Evolutionary conservation across 1,140 invertebrate genomes (phyloP).

Genomic region (Cherax destructor): DNA sequence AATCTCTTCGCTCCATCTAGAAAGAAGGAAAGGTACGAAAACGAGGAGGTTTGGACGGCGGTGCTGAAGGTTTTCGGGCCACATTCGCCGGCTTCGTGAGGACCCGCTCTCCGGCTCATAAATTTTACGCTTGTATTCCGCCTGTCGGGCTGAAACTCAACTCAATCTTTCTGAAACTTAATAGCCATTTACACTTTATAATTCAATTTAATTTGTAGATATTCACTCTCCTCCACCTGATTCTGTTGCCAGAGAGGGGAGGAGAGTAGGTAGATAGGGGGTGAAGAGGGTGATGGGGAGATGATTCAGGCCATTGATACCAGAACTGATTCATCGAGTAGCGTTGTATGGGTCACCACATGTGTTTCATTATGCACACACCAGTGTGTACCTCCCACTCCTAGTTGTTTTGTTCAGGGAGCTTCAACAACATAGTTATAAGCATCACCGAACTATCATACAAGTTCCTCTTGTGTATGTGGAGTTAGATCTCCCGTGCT

Average conservation of each 20-base stretch:
- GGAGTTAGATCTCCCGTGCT: too few species aligned
- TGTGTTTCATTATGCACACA: too few species aligned
- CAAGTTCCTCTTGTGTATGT: too few species aligned
- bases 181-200: slow-evolving; percentile 70
- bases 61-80: neutral
- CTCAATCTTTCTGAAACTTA: slow-evolving; percentile 69
- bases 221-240: slow-evolving; percentile 38
- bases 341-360: too few species aligned
- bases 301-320: neutral
- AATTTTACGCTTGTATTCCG: slow-evolving; percentile 68
- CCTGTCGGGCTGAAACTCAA: slow-evolving; percentile 65
- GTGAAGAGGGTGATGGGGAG: neutral
- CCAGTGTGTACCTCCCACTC: too few species aligned
- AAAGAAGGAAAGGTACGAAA: too few species aligned
- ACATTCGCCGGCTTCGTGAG: slow-evolving; percentile 44
- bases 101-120: slow-evolving; percentile 50
- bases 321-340: neutral
- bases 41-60: neutral
- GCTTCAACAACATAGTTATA: too few species aligned
- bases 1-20: too few species aligned
- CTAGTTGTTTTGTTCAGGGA: too few species aligned
- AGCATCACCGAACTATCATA: too few species aligned
- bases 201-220: slow-evolving; percentile 70
- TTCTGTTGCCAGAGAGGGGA: slow-evolving; percentile 9
- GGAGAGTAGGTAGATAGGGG: neutral